These are phyloP conservation scores for Cepaea nemoralis DNA, from an alignment of 1,140 invertebrate genomes.

Conservation along the genomic window DNA sequence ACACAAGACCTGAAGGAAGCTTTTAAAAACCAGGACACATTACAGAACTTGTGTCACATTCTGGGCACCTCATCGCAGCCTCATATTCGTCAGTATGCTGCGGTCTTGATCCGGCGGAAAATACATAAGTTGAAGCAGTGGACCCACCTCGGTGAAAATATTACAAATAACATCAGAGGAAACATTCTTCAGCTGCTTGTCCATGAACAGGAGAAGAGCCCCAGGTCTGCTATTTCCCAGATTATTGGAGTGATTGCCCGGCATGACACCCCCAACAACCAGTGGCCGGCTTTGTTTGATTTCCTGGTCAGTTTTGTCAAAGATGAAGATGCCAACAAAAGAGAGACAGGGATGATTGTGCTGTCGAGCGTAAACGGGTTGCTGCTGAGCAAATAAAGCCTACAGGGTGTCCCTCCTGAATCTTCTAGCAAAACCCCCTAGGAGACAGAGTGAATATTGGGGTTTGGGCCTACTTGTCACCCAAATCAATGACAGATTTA, in stretches of 20 bases:
- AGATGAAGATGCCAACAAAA: constrained; percentile 74
- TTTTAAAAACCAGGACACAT: constrained; percentile 60
- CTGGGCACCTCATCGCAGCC: constrained; percentile 59
- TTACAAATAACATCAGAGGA: constrained; percentile 62
- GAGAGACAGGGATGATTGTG: constrained; percentile 80
- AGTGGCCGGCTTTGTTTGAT: constrained; percentile 81
- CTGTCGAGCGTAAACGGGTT: constrained; percentile 77
- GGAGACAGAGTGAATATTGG: constrained; percentile 73
- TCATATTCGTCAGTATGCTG: constrained; percentile 70
- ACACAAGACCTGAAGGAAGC: constrained; percentile 60
- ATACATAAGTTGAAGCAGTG: constrained; percentile 66
- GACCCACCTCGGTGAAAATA: constrained; percentile 55
- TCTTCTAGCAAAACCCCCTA: constrained; percentile 75
- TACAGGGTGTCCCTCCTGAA: constrained; percentile 74
- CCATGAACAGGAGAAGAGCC: constrained; percentile 64
- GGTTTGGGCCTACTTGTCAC: too few relatives aligned
- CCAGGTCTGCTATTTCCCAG: constrained; percentile 65
- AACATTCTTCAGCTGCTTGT: constrained; percentile 62
- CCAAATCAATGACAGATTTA: too few relatives aligned
- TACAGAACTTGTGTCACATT: constrained; percentile 60
- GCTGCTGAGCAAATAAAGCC: constrained; percentile 76
- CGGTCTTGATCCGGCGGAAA: constrained; percentile 66
- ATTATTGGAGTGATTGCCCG: constrained; percentile 78
- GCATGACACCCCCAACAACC: constrained; percentile 79
- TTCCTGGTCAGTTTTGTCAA: constrained; percentile 77